A percentile compares a stretch with the other conserved stretches of the same genome.
Evolutionary conservation across 2,797 vertebrate genomes (phyloP).

Genomic region (Peromyscus eremicus): DNA sequence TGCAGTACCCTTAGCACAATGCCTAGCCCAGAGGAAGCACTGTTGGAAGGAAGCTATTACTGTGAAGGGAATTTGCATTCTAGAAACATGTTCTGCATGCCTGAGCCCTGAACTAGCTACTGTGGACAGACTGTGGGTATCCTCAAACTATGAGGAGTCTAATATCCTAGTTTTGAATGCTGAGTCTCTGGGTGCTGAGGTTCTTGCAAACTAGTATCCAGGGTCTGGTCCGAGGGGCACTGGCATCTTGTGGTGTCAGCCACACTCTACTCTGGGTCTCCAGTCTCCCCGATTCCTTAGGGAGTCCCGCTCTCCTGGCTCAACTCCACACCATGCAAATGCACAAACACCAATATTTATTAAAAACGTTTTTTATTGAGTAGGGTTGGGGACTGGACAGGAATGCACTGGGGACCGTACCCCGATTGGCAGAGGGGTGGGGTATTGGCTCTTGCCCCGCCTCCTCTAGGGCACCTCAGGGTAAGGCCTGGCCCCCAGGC

Average conservation of each 20-base stretch:
- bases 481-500: constrained; percentile 65
- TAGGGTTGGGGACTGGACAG: constrained; percentile 53
- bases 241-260: background rate
- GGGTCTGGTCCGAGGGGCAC: background rate
- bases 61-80: background rate
- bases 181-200: background rate
- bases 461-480: constrained; percentile 76
- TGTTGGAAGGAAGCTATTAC: background rate
- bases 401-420: constrained; percentile 73
- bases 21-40: background rate
- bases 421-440: constrained; percentile 71
- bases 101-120: constrained; percentile 11
- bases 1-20: too few species aligned
- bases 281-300: background rate
- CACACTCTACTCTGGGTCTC: background rate
- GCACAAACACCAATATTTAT: constrained; percentile 51
- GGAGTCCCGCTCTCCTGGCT: background rate
- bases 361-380: constrained; percentile 80
- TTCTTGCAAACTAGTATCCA: background rate
- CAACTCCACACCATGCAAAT: background rate
- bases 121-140: background rate
- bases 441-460: constrained; percentile 69
- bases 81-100: background rate
- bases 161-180: background rate
- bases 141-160: background rate